Base-by-base conservation (phyloP, 2,797 vertebrate genomes). In the Pseudochaenichthys georgianus region DNA sequence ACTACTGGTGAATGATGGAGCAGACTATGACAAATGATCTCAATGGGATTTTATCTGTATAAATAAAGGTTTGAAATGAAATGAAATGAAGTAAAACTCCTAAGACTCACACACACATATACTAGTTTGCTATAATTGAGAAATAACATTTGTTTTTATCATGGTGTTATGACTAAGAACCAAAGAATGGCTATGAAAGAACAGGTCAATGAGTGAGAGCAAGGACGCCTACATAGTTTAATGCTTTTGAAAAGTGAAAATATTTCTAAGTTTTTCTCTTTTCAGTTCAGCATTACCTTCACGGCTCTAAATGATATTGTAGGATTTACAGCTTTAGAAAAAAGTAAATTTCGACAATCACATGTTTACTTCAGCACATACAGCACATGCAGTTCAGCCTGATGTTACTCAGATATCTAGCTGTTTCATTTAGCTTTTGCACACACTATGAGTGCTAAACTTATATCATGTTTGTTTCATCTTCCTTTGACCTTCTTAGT, bases 401-500 rank as follows among this genome's bases (percentile, higher is more conserved):
- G 10, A 76, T 53, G 53, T 48, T 23, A 15, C 48, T 16, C 5
- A 10, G 17, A 47, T 13, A 23, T 62, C 31, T 17, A 28, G 3
- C 23, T 2, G 34, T 38, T 38, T 45, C n/a, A 4, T 38, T 77
- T 70, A 64, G 19, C n/a, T 9, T 54, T 47, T 42, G 51, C 41
- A 55, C 8, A 34, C 41, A 43, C 61, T 58, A 13, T 17, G 34
- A 38, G 8, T 38, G 34, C 8, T 15, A 13, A 46, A n/a, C n/a
- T 41, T 60, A 38, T 38, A 38, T 6, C 21, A 10, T 15, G 53
- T 60, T 8, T 9, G 34, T 38, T 38, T 75, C 13, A 43, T 76
- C 60, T 54, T 75, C 10, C 43, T 70, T 61, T 80, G 62, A 78
- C 75, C 51, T 73, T 82, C 66, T 38, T 11, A 41, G 23, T 75